Evolutionary conservation across 2,888 invertebrate species (phyloP), one percentile per base, ranked within the genome.

Genomic region (Shargacucullia verbasci): DNA sequence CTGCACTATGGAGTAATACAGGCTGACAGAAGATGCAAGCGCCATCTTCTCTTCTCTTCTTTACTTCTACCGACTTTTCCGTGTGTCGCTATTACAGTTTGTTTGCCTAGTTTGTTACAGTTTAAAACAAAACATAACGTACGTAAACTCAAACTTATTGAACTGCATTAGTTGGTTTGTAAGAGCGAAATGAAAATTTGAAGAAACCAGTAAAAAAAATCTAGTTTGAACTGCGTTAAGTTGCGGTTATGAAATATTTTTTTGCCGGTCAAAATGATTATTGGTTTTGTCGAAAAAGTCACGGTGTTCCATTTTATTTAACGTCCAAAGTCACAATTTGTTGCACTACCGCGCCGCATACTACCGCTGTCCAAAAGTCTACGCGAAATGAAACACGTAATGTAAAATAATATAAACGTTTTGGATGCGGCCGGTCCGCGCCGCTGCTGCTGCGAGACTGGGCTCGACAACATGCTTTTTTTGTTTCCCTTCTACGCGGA

Each of bases 1-100:
- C 91, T 95, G 95, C 90, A 95, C 95, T 88, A 95, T 95, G 79
- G 95, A 95, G 91, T 95, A 95, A 90, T 95, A 95, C 80, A 96
- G 90, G 92, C 95, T 96, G 89, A 96, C 95, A 90, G 95, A 95
- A 87, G 95, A 95, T 83, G 95, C 95, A 73, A 95, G 94, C 87
- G 94, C 94, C 94, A 94, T 94, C 80, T 89, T 93, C 85, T 88
- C 72, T 82, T 83, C 72, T 85, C 75, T 83, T 81, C 85, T 78
- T 62, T 78, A 78, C 75, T 81, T 73, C 75, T 73, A 62, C 58
- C 44, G 33, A 65, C 55, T 79, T 61, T 55, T 82, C 80, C 78
- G 84, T 88, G 85, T 83, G 84, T 85, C 78, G 81, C 78, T 83
- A 81, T 74, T 86, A 87, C 84, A 87, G 90, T 90, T 89, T 88